Conservation (phyloP, 1,140 invertebrate species). For the Pararge aegeria region DNA sequence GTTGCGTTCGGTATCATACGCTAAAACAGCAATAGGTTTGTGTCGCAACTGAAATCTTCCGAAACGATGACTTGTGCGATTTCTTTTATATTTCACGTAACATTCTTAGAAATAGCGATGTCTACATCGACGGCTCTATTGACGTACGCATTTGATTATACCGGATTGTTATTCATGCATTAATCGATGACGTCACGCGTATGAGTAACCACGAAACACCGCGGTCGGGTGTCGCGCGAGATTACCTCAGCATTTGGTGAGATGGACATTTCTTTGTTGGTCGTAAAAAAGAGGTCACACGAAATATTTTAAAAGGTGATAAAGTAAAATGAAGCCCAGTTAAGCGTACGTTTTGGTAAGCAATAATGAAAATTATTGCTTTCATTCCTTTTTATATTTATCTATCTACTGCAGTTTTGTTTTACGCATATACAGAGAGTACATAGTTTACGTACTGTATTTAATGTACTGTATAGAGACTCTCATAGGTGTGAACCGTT, state of each 20-base stretch:
- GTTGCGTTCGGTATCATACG: neutral
- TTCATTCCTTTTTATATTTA: neutral
- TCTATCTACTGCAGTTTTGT: neutral
- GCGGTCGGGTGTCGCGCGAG: conserved; percentile 35
- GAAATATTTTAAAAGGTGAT: conserved; percentile 9
- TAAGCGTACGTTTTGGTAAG: neutral
- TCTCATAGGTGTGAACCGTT: no score
- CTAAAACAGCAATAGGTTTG: neutral
- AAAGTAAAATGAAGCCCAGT: neutral
- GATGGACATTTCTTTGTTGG: conserved; percentile 13
- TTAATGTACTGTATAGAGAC: no score
- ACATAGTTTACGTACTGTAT: no score
- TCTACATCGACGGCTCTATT: conserved; percentile 32
- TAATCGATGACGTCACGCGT: conserved; percentile 62
- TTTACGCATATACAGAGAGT: neutral
- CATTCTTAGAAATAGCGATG: conserved; percentile 38
- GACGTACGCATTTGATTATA: conserved; percentile 47
- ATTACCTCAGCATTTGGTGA: conserved; percentile 7
- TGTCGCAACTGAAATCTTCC: conserved; percentile 19
- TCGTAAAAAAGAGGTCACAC: conserved; percentile 8
- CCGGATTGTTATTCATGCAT: conserved; percentile 62
- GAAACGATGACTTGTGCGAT: conserved; percentile 29
- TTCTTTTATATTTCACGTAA: conserved; percentile 36
- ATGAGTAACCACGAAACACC: conserved; percentile 54
- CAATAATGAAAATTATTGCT: neutral